phyloP scores from a whole-genome alignment of 64 coral and sea anemone genomes.

The Catalaphyllia jardinei region DNA sequence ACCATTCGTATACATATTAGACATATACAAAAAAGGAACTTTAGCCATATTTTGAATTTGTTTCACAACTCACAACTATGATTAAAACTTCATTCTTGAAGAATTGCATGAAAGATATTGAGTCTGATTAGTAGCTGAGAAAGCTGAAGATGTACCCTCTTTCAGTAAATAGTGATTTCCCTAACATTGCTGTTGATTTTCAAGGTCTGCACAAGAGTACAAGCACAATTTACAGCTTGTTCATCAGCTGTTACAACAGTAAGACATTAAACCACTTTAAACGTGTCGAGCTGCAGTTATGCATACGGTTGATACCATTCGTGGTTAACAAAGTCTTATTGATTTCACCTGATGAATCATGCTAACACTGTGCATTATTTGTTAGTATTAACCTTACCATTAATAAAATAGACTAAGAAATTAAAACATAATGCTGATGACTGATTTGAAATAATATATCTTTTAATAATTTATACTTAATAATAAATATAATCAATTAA shows the following conservation, averaged over 20 bases:
- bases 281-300: conserved; percentile 10
- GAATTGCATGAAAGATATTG: background rate
- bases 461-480: too few species aligned
- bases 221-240: conserved; percentile 93
- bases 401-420: background rate
- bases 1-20: too few species aligned
- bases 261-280: conserved; percentile 57
- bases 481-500: too few species aligned
- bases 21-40: too few species aligned
- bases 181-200: conserved; percentile 69
- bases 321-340: conserved; percentile 28
- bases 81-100: too few species aligned
- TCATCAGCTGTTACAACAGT: conserved; percentile 96
- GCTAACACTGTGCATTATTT: background rate
- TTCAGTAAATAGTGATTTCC: background rate
- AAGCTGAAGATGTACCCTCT: background rate
- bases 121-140: background rate
- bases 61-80: too few species aligned
- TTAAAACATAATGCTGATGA: background rate
- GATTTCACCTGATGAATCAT: conserved; percentile 1
- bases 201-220: conserved; percentile 89
- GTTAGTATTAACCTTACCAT: background rate
- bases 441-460: background rate
- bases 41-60: too few species aligned
- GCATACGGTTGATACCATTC: background rate